Percentiles rank a stretch among this genome's conserved stretches.
Conservation (phyloP, 2,888 invertebrate genomes). For the Thelaira solivaga region DNA sequence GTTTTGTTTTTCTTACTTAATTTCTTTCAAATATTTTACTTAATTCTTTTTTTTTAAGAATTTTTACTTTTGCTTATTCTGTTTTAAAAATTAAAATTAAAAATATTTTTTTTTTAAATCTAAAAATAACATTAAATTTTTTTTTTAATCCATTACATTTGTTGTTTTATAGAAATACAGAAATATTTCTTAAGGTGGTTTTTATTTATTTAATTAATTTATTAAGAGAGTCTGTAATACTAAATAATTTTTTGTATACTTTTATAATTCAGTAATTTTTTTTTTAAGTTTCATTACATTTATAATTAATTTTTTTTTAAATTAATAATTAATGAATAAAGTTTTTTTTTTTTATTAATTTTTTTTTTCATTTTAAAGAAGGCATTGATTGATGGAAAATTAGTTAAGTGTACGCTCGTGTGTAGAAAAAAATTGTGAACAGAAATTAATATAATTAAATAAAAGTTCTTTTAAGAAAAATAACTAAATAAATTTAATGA, state of each 20-base stretch:
- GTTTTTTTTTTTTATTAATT: constrained; percentile 15
- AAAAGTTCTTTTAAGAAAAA: constrained; percentile 33
- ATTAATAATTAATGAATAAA: no score
- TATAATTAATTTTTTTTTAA: constrained; percentile 3
- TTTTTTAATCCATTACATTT: neutral
- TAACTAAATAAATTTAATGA: no score
- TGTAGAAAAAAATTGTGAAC: constrained; percentile 31
- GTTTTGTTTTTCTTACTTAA: constrained; percentile 7
- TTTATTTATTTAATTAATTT: constrained; percentile 11
- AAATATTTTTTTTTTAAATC: constrained; percentile 26
- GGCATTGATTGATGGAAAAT: constrained; percentile 63
- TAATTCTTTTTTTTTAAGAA: constrained; percentile 8
- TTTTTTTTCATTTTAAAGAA: constrained; percentile 51
- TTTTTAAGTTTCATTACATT: neutral
- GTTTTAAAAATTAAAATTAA: constrained; percentile 26
- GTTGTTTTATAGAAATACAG: constrained; percentile 50
- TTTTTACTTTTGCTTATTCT: constrained; percentile 22
- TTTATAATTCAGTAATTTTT: neutral
- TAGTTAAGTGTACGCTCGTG: no score
- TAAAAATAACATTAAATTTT: constrained; percentile 43
- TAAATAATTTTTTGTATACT: constrained; percentile 44
- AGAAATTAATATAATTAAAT: constrained; percentile 31
- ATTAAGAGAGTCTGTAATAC: constrained; percentile 41
- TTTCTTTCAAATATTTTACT: constrained; percentile 20
- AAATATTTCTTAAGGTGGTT: constrained; percentile 61